Conservation (phyloP, 2,113 vertebrate species). For the Eublepharis macularius region DNA sequence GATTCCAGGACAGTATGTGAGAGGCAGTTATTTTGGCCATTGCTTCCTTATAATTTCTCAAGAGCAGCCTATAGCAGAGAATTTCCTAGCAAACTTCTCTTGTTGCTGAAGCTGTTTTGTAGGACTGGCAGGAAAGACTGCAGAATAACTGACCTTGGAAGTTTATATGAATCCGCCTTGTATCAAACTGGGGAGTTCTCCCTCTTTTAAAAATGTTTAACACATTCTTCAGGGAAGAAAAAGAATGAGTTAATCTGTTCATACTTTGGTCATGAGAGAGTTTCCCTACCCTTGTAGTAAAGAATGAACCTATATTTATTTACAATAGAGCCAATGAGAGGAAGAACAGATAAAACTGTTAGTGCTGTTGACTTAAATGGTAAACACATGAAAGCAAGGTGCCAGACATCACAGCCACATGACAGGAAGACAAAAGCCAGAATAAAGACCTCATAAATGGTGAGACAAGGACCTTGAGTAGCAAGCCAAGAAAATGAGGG, state of each 20-base stretch:
- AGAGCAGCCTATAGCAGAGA: neutral
- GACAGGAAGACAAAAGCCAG: no score
- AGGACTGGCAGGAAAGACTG: neutral
- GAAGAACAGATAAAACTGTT: neutral
- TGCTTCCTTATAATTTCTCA: neutral
- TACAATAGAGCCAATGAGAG: neutral
- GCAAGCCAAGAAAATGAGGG: no score
- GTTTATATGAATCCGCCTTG: neutral
- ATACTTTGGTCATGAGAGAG: neutral
- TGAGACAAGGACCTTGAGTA: no score
- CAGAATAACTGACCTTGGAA: neutral
- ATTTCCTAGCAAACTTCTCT: neutral
- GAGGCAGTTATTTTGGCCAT: neutral
- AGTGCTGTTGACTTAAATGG: no score
- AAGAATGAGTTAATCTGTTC: neutral
- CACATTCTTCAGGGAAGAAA: neutral
- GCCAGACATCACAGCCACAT: no score
- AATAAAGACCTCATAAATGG: no score
- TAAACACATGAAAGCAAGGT: no score
- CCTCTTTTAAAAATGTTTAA: neutral
- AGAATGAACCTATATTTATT: neutral
- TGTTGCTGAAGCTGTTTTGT: neutral
- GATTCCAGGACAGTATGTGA: neutral
- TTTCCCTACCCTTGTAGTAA: neutral
- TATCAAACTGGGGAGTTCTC: neutral